Conservation (phyloP, 2,113 vertebrate genomes). For the Neotoma lepida region DNA sequence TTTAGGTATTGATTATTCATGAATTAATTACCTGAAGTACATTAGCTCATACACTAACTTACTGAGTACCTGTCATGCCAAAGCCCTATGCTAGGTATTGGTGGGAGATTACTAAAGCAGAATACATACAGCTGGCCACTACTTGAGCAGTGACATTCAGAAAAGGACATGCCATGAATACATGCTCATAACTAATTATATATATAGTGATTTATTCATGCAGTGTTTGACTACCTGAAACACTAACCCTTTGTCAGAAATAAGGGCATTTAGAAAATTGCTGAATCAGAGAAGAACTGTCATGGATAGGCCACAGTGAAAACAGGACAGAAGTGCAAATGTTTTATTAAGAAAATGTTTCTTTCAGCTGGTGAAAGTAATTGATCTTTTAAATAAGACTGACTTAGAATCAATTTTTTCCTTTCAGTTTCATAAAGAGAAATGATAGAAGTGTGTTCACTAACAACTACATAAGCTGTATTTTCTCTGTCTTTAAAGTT, state of each 20-base stretch:
- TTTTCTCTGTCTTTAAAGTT: neutral
- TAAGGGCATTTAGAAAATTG: neutral
- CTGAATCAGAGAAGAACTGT: neutral
- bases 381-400: neutral
- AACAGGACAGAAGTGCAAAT: neutral
- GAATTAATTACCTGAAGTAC: neutral
- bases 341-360: conserved; percentile 9
- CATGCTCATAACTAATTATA: neutral
- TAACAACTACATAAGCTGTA: neutral
- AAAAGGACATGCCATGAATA: neutral
- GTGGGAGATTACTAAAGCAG: neutral
- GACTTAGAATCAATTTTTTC: neutral
- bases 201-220: neutral
- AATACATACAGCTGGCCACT: neutral
- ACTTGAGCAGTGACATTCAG: too few species aligned
- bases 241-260: neutral
- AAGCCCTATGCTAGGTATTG: neutral
- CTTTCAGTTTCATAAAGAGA: neutral
- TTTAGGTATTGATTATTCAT: conserved; percentile 4
- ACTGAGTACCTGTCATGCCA: neutral
- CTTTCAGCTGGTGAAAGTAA: neutral
- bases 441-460: neutral
- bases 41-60: neutral
- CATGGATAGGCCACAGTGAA: neutral
- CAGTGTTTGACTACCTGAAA: neutral